Evolutionary conservation across 1,140 invertebrate species (phyloP).

Genomic region (Drosophila carrolli): DNA sequence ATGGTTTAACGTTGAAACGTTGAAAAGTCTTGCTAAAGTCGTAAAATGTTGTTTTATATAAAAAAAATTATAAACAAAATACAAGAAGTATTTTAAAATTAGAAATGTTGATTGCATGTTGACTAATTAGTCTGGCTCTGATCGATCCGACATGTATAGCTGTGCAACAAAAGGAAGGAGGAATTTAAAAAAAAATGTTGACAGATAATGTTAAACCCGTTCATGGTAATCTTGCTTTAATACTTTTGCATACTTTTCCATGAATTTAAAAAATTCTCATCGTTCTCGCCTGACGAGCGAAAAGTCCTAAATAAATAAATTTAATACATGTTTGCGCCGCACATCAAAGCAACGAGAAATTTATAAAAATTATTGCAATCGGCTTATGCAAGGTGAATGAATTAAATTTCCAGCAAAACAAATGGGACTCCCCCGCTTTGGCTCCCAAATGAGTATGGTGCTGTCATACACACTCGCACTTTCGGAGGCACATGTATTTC

Average conservation of each 20-base stretch:
- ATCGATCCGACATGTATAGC: too few relatives aligned
- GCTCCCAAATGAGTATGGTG: constrained; percentile 1
- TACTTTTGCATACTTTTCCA: not conserved
- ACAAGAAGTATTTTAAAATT: too few relatives aligned
- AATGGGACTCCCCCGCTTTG: constrained; percentile 4
- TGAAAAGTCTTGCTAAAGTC: too few relatives aligned
- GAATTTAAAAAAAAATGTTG: not conserved
- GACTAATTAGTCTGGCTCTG: too few relatives aligned
- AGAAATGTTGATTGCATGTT: too few relatives aligned
- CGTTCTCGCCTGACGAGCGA: not conserved
- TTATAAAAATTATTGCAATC: constrained; percentile 37
- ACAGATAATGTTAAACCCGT: too few relatives aligned
- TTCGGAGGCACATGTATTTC: constrained; percentile 56
- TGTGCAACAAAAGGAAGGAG: too few relatives aligned
- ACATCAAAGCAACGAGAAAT: constrained; percentile 29
- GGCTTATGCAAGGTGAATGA: constrained; percentile 33
- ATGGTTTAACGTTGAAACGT: not conserved
- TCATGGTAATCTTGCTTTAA: too few relatives aligned
- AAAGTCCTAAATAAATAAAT: constrained; percentile 48
- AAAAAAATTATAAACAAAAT: too few relatives aligned
- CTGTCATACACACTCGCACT: constrained; percentile 4
- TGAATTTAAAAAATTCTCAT: not conserved
- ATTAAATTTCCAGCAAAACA: constrained; percentile 32
- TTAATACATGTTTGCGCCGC: constrained; percentile 13
- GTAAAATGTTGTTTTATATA: too few relatives aligned